Percentiles rank a stretch among this genome's conserved stretches.
Conservation (phyloP, 2,888 invertebrate genomes). For the Drosophila cracens region DNA sequence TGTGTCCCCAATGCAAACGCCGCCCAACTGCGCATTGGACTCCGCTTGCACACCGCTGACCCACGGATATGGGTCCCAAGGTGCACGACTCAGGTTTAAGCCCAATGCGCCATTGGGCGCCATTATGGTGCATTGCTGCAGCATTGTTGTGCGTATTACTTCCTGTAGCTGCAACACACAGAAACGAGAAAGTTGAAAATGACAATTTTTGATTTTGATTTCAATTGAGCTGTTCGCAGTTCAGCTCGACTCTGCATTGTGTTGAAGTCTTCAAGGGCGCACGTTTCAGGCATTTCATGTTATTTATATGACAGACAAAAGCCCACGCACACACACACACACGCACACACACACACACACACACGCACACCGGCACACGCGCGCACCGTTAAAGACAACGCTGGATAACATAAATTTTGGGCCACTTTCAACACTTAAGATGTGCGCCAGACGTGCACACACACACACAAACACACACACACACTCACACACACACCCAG, state of each 20-base stretch:
- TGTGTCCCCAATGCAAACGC: slow-evolving; percentile 89
- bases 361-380: not conserved
- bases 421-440: slow-evolving; percentile 68
- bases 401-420: slow-evolving; percentile 57
- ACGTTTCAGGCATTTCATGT: slow-evolving; percentile 55
- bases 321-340: slow-evolving; percentile 11
- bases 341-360: slow-evolving; percentile 1
- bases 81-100: slow-evolving; percentile 90
- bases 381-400: slow-evolving; percentile 6
- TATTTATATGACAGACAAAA: slow-evolving; percentile 59
- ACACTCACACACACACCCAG: not conserved
- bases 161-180: slow-evolving; percentile 33
- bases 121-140: slow-evolving; percentile 82
- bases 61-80: slow-evolving; percentile 94
- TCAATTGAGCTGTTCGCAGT: not conserved
- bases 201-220: slow-evolving; percentile 1
- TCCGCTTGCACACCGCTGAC: slow-evolving; percentile 88
- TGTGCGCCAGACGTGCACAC: slow-evolving; percentile 38
- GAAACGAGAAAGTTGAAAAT: slow-evolving; percentile 7
- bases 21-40: slow-evolving; percentile 88
- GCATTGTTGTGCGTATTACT: slow-evolving; percentile 56
- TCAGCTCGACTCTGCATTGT: not conserved
- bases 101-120: slow-evolving; percentile 88
- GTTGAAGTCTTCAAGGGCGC: slow-evolving; percentile 54
- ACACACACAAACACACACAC: not conserved